These are phyloP conservation scores for Mesitornis unicolor DNA, from an alignment of 2,113 vertebrate genomes.

Conservation along the genomic window DNA sequence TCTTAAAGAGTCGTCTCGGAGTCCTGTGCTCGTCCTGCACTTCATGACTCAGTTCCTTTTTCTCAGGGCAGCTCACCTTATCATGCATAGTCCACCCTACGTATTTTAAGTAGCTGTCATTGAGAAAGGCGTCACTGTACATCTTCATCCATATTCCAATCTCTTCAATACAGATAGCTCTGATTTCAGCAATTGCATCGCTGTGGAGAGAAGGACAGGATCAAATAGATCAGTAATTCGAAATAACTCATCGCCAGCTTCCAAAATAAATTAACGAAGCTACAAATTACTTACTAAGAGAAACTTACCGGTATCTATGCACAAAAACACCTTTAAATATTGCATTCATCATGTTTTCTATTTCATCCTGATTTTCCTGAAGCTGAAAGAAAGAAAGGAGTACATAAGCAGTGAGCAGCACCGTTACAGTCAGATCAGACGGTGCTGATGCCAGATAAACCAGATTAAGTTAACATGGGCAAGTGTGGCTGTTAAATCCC, in stretches of 20 bases:
- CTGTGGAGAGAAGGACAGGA: constrained; percentile 57
- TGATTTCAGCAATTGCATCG: constrained; percentile 97
- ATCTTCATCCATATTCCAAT: constrained; percentile 99
- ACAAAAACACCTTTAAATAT: constrained; percentile 99
- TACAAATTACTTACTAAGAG: background rate
- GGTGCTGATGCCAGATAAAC: background rate
- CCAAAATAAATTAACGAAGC: background rate
- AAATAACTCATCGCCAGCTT: background rate
- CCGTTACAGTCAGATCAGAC: background rate
- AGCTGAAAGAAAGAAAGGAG: constrained; percentile 81
- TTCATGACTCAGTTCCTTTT: background rate
- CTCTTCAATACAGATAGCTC: constrained; percentile 98
- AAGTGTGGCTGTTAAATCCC: background rate
- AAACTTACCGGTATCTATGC: constrained; percentile 93
- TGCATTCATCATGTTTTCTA: constrained; percentile 99
- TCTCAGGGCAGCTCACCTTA: constrained; percentile 79
- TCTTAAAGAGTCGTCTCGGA: no score
- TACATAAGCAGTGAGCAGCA: background rate
- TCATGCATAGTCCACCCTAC: constrained; percentile 99
- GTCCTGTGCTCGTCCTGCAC: no score
- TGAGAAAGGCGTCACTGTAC: constrained; percentile 98
- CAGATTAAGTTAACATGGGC: background rate
- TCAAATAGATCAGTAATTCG: background rate
- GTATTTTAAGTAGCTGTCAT: constrained; percentile 99
- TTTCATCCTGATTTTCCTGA: constrained; percentile 99